Evolutionary conservation across 2,888 invertebrate genomes (phyloP).

Genomic region (Morpho helenor): DNA sequence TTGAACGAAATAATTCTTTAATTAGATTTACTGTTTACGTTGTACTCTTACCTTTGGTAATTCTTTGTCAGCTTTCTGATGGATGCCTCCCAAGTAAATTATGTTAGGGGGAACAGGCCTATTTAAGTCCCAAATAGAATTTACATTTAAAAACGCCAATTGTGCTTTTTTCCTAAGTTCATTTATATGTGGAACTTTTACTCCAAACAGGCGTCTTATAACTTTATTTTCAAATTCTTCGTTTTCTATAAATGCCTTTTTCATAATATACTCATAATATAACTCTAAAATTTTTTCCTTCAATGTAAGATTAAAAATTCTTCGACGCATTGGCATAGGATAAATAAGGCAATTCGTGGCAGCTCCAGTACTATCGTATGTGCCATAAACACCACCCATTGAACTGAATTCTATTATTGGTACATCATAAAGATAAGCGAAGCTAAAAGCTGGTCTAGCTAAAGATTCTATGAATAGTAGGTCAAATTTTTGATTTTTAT

Average conservation of each 20-base stretch:
- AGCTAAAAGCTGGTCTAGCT: slow-evolving; percentile 25
- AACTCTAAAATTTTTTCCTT: slow-evolving; percentile 36
- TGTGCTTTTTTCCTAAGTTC: too few relatives aligned
- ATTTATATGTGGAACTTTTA: too few relatives aligned
- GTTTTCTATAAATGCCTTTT: neutral
- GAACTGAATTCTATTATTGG: slow-evolving; percentile 40
- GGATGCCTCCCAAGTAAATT: too few relatives aligned
- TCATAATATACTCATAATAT: slow-evolving; percentile 9
- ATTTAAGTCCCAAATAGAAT: too few relatives aligned
- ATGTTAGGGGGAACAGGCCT: too few relatives aligned
- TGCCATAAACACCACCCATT: slow-evolving; percentile 29
- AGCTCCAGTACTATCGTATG: slow-evolving; percentile 29
- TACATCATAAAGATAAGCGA: slow-evolving; percentile 34
- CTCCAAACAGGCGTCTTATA: too few relatives aligned
- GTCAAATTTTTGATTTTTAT: slow-evolving; percentile 34
- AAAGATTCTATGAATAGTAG: slow-evolving; percentile 37
- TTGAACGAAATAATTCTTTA: too few relatives aligned
- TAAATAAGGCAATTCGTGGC: slow-evolving; percentile 31
- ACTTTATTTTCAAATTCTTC: too few relatives aligned
- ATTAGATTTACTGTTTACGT: neutral
- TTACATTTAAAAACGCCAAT: too few relatives aligned
- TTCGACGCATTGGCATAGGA: slow-evolving; percentile 27
- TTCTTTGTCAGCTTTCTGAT: too few relatives aligned
- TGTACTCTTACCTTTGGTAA: neutral
- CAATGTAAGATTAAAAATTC: slow-evolving; percentile 32